These are phyloP conservation scores for Trachymyrmex cornetzi DNA, from an alignment of 1,140 invertebrate species.

Conservation along the genomic window DNA sequence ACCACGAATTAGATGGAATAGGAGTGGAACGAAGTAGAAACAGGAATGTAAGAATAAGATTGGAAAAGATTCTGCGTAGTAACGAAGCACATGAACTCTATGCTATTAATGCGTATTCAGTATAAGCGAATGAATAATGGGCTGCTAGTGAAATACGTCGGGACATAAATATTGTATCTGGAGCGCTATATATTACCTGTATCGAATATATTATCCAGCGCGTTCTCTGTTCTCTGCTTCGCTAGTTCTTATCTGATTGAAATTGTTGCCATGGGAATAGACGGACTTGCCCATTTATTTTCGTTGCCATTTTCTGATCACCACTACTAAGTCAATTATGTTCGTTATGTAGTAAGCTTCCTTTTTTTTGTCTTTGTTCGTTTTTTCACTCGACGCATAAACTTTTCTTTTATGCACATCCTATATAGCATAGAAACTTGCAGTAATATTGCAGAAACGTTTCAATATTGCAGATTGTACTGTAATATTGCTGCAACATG, in stretches of 20 bases:
- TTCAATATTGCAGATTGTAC: too few relatives aligned
- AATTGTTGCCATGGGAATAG: constrained; percentile 84
- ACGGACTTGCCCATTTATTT: constrained; percentile 78
- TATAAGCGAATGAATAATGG: constrained; percentile 85
- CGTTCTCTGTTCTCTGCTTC: constrained; percentile 76
- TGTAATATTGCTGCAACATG: too few relatives aligned
- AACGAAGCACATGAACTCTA: constrained; percentile 75
- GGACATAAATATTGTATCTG: constrained; percentile 86
- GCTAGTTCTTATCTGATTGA: constrained; percentile 82
- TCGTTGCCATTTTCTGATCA: constrained; percentile 70
- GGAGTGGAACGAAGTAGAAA: not conserved
- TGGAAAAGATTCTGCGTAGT: constrained; percentile 59
- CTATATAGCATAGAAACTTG: too few relatives aligned
- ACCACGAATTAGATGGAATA: not conserved
- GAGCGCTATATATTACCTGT: constrained; percentile 86
- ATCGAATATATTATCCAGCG: constrained; percentile 84
- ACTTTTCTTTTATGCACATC: constrained; percentile 50
- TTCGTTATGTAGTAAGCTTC: constrained; percentile 46
- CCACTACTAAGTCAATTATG: constrained; percentile 25
- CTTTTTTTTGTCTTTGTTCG: constrained; percentile 29
- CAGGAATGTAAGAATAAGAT: not conserved
- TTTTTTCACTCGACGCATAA: constrained; percentile 25
- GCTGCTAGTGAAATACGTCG: constrained; percentile 85
- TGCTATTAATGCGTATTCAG: constrained; percentile 86
- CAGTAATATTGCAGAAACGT: too few relatives aligned